Conservation (phyloP, 2,113 vertebrate genomes). For the Pelmatolapia mariae region DNA sequence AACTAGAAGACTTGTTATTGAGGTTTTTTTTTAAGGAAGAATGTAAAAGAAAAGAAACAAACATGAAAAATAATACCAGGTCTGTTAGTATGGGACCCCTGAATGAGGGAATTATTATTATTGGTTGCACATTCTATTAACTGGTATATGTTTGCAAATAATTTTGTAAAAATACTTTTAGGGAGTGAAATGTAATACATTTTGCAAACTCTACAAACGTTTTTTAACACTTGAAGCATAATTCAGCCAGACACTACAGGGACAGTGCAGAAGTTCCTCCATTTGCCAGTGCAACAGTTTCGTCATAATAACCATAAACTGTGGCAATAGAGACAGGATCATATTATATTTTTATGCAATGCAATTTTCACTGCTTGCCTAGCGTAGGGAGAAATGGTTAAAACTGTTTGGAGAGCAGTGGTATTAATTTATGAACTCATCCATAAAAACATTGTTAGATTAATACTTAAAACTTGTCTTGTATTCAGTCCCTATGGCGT, state of each 20-base stretch:
- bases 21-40: neutral
- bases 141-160: neutral
- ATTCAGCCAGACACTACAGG: neutral
- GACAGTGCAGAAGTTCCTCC: neutral
- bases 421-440: neutral
- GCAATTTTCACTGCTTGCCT: neutral
- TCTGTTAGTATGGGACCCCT: neutral
- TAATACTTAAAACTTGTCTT: neutral
- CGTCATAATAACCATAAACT: neutral
- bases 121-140: neutral
- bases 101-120: neutral
- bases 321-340: neutral
- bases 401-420: neutral
- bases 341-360: neutral
- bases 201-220: neutral
- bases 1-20: neutral
- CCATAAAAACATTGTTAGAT: neutral
- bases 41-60: neutral
- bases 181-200: neutral
- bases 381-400: neutral
- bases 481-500: neutral
- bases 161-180: neutral
- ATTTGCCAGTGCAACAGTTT: neutral
- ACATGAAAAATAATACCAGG: neutral
- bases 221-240: neutral